These are phyloP conservation scores for Esox masquinongy DNA, from an alignment of 2,797 vertebrate genomes.

Conservation along the genomic window DNA sequence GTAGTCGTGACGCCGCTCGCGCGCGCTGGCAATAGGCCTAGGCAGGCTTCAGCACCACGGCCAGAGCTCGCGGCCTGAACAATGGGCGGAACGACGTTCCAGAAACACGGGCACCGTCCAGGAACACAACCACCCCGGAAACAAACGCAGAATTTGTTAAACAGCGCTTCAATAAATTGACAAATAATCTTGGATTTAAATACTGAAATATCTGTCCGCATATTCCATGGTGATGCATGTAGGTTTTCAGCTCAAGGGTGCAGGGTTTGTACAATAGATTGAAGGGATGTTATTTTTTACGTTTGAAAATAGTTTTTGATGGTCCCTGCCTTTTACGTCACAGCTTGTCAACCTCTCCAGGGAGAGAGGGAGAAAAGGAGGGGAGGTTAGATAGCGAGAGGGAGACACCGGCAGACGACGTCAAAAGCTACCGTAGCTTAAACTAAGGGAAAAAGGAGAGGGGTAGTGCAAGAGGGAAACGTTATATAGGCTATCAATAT, in stretches of 20 bases:
- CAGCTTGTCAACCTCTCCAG: conserved; percentile 48
- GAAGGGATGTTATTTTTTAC: conserved; percentile 2
- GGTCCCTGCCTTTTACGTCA: conserved; percentile 67
- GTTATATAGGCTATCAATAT: conserved; percentile 9
- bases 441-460: conserved; percentile 32
- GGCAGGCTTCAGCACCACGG: conserved; percentile 79
- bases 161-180: fast-evolving
- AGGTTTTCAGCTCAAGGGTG: background rate
- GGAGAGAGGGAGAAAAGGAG: conserved; percentile 45
- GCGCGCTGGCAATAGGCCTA: conserved; percentile 43
- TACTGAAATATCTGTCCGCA: background rate
- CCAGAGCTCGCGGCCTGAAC: conserved; percentile 77
- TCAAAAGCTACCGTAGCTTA: conserved; percentile 53
- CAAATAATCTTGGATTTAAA: background rate
- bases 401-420: conserved; percentile 63
- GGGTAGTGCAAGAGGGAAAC: background rate
- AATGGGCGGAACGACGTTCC: conserved; percentile 70
- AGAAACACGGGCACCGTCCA: conserved; percentile 54
- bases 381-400: conserved; percentile 28
- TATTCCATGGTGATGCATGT: background rate
- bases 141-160: background rate
- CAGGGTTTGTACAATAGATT: background rate
- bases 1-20: conserved; percentile 67
- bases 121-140: conserved; percentile 6
- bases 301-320: conserved; percentile 27